Conservation (phyloP, 2,113 vertebrate species). For the Dascyllus trimaculatus region DNA sequence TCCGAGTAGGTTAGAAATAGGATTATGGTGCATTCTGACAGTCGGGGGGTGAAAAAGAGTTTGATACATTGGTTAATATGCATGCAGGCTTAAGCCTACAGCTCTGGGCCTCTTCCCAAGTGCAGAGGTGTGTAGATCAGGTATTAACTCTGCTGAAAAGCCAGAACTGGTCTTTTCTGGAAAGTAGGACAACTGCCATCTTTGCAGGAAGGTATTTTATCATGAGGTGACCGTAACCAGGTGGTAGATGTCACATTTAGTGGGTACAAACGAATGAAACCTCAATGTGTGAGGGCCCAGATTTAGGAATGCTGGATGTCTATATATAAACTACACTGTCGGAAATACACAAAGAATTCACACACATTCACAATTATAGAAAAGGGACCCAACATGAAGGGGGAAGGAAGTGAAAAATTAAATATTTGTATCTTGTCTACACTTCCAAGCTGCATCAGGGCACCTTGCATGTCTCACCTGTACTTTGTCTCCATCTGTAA, state of each 20-base stretch:
- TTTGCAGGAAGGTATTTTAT: slow-evolving; percentile 67
- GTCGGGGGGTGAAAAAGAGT: slow-evolving; percentile 48
- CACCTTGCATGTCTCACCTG: not conserved
- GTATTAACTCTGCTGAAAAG: slow-evolving; percentile 60
- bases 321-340: slow-evolving; percentile 14
- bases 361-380: not conserved
- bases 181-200: slow-evolving; percentile 72
- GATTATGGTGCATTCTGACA: slow-evolving; percentile 63
- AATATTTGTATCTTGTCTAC: slow-evolving; percentile 4
- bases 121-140: slow-evolving; percentile 53
- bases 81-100: slow-evolving; percentile 55
- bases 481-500: not conserved
- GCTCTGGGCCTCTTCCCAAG: slow-evolving; percentile 48
- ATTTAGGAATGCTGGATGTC: slow-evolving; percentile 1
- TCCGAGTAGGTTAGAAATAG: slow-evolving; percentile 62
- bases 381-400: not conserved
- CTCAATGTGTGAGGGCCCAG: slow-evolving; percentile 40
- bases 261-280: slow-evolving; percentile 42
- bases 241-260: slow-evolving; percentile 58
- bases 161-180: slow-evolving; percentile 42
- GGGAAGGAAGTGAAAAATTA: slow-evolving; percentile 6
- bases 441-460: not conserved
- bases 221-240: slow-evolving; percentile 63
- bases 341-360: not conserved
- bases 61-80: slow-evolving; percentile 76